phyloP scores from a whole-genome alignment of 2,888 invertebrate genomes.

The Macrosiphum euphorbiae region DNA sequence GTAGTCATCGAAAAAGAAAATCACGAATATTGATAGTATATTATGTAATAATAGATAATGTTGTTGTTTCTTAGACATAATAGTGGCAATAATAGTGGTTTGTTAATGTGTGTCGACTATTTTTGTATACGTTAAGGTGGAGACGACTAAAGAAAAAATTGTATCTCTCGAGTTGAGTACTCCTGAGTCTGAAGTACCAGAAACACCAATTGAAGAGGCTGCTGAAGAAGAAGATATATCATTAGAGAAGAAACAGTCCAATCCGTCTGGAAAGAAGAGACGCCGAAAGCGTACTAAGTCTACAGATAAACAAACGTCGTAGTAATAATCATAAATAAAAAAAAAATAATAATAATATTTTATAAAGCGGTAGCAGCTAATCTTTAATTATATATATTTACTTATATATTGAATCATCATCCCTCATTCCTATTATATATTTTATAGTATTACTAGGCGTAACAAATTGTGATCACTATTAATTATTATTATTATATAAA shows the following conservation, averaged over 20 bases:
- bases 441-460: slow-evolving; percentile 63
- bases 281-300: slow-evolving; percentile 61
- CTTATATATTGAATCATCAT: slow-evolving; percentile 38
- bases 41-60: background rate
- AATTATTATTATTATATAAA: slow-evolving; percentile 49
- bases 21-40: background rate
- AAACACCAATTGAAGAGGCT: slow-evolving; percentile 16
- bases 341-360: background rate
- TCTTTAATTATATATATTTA: slow-evolving; percentile 10
- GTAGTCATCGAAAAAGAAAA: background rate
- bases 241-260: slow-evolving; percentile 49
- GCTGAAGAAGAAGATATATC: slow-evolving; percentile 24
- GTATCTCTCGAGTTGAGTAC: slow-evolving; percentile 83
- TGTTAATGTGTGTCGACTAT: slow-evolving; percentile 3
- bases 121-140: slow-evolving; percentile 76
- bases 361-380: background rate
- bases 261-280: slow-evolving; percentile 38
- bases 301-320: slow-evolving; percentile 52
- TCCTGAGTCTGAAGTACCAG: slow-evolving; percentile 51
- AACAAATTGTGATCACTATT: slow-evolving; percentile 64
- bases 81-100: background rate
- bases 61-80: background rate
- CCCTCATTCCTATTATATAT: slow-evolving; percentile 60
- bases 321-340: slow-evolving; percentile 15
- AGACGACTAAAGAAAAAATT: slow-evolving; percentile 91